phyloP scores from a whole-genome alignment of 2,113 vertebrate species.

The Psophia crepitans region DNA sequence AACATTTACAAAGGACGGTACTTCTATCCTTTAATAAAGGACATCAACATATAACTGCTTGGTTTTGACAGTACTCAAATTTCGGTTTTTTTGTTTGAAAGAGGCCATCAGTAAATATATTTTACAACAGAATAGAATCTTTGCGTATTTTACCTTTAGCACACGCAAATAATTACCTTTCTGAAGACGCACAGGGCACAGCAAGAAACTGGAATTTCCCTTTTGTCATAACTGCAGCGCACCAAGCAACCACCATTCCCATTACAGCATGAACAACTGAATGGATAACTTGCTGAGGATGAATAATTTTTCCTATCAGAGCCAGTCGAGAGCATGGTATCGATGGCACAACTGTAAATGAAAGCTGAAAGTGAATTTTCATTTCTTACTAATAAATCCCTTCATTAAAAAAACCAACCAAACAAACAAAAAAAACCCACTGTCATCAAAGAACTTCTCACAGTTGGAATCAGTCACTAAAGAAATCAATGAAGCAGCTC shows the following conservation, averaged over 20 bases:
- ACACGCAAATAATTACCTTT: slow-evolving; percentile 74
- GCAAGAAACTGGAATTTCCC: slow-evolving; percentile 81
- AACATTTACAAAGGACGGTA: neutral
- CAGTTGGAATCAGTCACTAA: neutral
- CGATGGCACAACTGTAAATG: slow-evolving; percentile 84
- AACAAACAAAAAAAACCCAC: too few relatives aligned
- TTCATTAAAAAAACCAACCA: neutral
- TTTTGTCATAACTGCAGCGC: slow-evolving; percentile 82
- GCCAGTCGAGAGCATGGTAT: slow-evolving; percentile 90
- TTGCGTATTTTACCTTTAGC: neutral
- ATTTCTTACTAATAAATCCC: neutral
- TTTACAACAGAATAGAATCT: neutral
- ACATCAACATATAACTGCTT: neutral
- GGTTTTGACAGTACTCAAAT: neutral
- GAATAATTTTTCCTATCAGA: slow-evolving; percentile 86
- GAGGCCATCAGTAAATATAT: neutral
- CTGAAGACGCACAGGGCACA: slow-evolving; percentile 67
- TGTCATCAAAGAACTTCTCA: neutral
- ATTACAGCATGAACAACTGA: slow-evolving; percentile 82
- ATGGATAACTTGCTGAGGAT: slow-evolving; percentile 87
- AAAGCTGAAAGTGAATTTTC: neutral
- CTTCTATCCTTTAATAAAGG: neutral
- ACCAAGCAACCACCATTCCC: slow-evolving; percentile 90
- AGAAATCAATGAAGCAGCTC: neutral
- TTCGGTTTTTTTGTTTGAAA: neutral